Base-by-base conservation (phyloP, 2,797 vertebrate species). In the Taeniopygia guttata region DNA sequence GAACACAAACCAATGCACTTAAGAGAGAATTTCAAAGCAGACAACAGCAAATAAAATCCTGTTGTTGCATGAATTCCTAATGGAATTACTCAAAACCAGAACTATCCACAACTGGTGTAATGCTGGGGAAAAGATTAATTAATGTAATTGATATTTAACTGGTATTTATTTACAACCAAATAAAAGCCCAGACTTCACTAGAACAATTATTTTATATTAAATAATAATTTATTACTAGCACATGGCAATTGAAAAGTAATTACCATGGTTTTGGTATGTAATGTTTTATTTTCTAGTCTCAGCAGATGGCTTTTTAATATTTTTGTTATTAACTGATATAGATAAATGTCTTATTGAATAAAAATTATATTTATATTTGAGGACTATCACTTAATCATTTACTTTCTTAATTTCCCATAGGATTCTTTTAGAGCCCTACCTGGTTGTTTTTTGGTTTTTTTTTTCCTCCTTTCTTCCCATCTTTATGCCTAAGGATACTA, bases 261-360 rank as follows among this genome's bases (percentile, higher is more conserved):
- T 82, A 73, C 26, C 42, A 32, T n/a, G n/a, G 13, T 7, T 0
- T 66, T 76, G 13, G 10, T 78, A n/a, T 46, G 23, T 75, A 73
- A 34, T 66, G n/a, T 84, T 93, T 79, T 75, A 81, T 64, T 76
- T 84, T 49, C 34, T 7, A 34, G 1, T 60, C 77, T 90, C 4
- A 11, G 63, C 34, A 93, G 88, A 95, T 69, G 43, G 30, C 29
- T 80, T 95, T 93, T 92, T 79, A 94, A 93, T 92, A 84, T 75
- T 93, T 77, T 90, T 89, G 21, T 49, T 90, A 70, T 91, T 92
- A 93, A 88, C 59, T 76, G 84, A 66, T 87, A 38, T 7, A 91
- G 46, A 86, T 38, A 75, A 88, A 83, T 59, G 5, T 81, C 32
- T 52, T 55, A 72, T n/a, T 82, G 54, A 89, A 68, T 67, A 82